Evolutionary conservation across 2,113 vertebrate genomes (phyloP).

Genomic region (Chamaetylas fuelleborni): DNA sequence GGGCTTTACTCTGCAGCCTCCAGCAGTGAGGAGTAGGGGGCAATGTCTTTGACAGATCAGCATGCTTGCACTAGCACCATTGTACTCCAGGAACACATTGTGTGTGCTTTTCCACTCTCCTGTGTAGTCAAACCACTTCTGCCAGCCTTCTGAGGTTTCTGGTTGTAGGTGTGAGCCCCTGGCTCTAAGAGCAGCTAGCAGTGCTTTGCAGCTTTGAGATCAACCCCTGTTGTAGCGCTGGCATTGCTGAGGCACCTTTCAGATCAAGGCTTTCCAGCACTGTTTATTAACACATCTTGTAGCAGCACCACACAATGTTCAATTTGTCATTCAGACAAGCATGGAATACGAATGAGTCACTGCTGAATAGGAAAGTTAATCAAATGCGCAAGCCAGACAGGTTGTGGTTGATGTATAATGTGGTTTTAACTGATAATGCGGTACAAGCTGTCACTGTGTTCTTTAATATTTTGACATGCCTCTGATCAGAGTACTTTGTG

Average conservation of each 20-base stretch:
- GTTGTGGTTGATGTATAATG: constrained; percentile 69
- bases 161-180: neutral
- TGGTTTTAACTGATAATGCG: constrained; percentile 55
- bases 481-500: constrained; percentile 71
- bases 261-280: constrained; percentile 66
- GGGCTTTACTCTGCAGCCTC: neutral
- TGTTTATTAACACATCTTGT: constrained; percentile 74
- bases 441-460: constrained; percentile 61
- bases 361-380: constrained; percentile 62
- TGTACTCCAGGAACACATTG: neutral
- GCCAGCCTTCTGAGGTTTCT: neutral
- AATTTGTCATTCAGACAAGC: constrained; percentile 72
- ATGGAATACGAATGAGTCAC: constrained; percentile 64
- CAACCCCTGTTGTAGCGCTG: neutral
- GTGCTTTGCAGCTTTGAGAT: constrained; percentile 59
- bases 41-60: neutral
- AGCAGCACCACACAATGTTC: constrained; percentile 62
- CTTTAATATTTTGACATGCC: constrained; percentile 67
- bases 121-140: neutral
- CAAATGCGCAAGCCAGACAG: constrained; percentile 70
- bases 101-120: neutral
- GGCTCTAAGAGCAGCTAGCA: constrained; percentile 13
- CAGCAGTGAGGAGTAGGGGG: neutral
- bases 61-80: neutral
- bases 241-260: constrained; percentile 28